Conservation (phyloP, 2,888 invertebrate species). For the Agonum fuliginosum region DNA sequence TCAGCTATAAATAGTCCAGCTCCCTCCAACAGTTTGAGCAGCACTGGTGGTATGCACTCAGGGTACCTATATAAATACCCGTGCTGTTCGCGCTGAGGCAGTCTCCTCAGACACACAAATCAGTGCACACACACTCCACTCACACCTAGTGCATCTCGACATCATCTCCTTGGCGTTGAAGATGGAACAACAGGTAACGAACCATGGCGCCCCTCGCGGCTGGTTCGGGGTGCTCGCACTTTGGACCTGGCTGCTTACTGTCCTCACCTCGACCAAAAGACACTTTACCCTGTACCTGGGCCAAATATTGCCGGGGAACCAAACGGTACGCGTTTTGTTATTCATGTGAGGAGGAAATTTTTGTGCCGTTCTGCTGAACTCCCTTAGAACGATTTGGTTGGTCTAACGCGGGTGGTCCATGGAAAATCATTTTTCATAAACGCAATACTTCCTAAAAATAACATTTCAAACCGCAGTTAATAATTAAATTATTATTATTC, state of each 20-base stretch:
- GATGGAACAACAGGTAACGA: conserved; percentile 61
- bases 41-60: too few species aligned
- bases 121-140: conserved; percentile 13
- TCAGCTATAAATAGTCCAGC: too few species aligned
- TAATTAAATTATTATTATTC: too few species aligned
- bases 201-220: conserved; percentile 13
- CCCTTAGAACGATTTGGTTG: too few species aligned
- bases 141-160: conserved; percentile 7
- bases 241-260: conserved; percentile 55
- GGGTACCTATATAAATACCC: too few species aligned
- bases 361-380: neutral
- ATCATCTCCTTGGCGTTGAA: neutral
- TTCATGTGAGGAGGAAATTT: neutral
- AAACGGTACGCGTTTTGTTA: conserved; percentile 12
- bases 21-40: too few species aligned
- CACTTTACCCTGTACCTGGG: conserved; percentile 54
- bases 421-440: too few species aligned
- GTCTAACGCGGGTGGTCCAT: too few species aligned
- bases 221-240: conserved; percentile 52
- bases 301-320: conserved; percentile 33
- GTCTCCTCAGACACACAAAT: too few species aligned
- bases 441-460: too few species aligned
- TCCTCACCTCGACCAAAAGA: conserved; percentile 50
- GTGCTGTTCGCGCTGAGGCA: neutral
- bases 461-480: too few species aligned